A percentile compares a stretch with the other conserved stretches of the same genome.
phyloP scores from a whole-genome alignment of 2,797 vertebrate species.

The Mastacembelus armatus region DNA sequence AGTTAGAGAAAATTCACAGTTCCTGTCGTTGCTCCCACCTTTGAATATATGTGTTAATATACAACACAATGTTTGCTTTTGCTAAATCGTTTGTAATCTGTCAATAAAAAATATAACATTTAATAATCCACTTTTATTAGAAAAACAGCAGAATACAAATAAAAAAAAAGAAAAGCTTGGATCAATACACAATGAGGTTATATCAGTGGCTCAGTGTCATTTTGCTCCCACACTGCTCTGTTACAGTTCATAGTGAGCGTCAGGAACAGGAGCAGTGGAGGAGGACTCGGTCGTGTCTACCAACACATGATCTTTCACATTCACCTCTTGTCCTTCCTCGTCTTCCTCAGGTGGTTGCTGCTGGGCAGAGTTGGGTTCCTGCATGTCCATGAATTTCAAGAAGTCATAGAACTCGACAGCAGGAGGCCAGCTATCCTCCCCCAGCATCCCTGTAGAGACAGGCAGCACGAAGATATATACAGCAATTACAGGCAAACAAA shows the following conservation, averaged over 20 bases:
- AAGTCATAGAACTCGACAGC: slow-evolving; percentile 88
- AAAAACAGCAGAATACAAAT: too few species aligned
- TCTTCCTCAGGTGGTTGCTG: slow-evolving; percentile 52
- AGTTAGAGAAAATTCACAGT: too few species aligned
- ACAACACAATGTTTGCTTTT: too few species aligned
- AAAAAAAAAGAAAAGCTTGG: not conserved
- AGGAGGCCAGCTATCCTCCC: slow-evolving; percentile 87
- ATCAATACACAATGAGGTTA: not conserved
- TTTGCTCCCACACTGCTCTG: not conserved
- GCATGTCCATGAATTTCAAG: slow-evolving; percentile 88
- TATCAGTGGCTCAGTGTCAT: not conserved
- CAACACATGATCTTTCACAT: slow-evolving; percentile 17
- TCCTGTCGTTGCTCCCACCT: too few species aligned
- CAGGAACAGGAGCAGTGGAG: slow-evolving; percentile 1
- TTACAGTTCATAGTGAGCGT: slow-evolving; percentile 79
- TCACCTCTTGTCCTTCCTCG: not conserved
- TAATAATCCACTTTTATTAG: not conserved
- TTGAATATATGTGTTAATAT: too few species aligned
- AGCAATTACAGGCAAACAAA: too few species aligned
- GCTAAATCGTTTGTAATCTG: too few species aligned
- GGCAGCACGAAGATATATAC: not conserved
- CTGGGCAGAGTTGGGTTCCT: slow-evolving; percentile 71
- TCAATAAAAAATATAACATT: too few species aligned
- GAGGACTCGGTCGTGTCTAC: slow-evolving; percentile 47
- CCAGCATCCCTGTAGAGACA: slow-evolving; percentile 82